These are phyloP conservation scores for Heliconius ethilla DNA, from an alignment of 2,888 invertebrate species.

Conservation along the genomic window DNA sequence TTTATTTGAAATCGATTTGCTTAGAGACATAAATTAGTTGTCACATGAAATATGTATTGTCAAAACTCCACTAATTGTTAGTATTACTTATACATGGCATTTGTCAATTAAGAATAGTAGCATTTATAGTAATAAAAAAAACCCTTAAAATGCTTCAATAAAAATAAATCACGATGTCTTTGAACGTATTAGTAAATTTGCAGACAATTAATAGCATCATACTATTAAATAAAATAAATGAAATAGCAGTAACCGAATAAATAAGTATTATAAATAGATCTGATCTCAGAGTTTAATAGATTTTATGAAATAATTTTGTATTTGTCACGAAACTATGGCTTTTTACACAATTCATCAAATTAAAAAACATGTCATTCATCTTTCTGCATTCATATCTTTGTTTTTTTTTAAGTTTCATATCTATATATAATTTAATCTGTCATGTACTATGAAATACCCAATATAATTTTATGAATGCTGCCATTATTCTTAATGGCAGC, in stretches of 20 bases:
- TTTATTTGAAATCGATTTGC: background rate
- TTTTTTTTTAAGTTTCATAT: background rate
- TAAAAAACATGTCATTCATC: too few species aligned
- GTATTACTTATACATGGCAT: slow-evolving; percentile 2
- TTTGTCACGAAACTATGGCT: background rate
- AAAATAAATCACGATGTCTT: background rate
- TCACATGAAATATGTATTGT: background rate
- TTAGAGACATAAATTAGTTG: background rate
- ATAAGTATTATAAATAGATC: slow-evolving; percentile 27
- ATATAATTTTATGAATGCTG: background rate
- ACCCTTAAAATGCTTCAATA: background rate
- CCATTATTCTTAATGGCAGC: background rate
- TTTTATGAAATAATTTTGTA: slow-evolving; percentile 14
- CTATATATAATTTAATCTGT: background rate
- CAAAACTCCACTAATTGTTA: slow-evolving; percentile 9
- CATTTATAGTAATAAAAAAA: background rate
- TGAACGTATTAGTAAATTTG: background rate
- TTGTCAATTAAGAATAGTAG: slow-evolving; percentile 14
- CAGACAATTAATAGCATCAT: background rate
- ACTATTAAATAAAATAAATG: background rate
- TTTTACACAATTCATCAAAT: too few species aligned
- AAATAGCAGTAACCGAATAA: slow-evolving; percentile 15
- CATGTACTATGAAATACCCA: background rate
- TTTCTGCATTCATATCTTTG: background rate
- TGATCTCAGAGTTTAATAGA: slow-evolving; percentile 23